Evolutionary conservation across 2,888 invertebrate genomes (phyloP).

Genomic region (Argyresthia goedartella): DNA sequence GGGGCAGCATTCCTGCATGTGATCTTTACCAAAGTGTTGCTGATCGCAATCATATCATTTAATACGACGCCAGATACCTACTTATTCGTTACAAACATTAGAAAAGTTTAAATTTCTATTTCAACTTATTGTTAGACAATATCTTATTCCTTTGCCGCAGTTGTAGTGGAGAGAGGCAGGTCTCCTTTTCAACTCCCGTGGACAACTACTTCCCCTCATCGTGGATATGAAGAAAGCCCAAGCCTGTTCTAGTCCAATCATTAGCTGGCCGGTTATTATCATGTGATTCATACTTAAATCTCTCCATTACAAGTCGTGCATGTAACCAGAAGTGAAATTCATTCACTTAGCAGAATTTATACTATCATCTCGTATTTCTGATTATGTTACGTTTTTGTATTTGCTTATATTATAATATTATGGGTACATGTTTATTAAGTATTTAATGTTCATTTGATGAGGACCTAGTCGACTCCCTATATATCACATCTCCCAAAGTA

Average conservation of each 20-base stretch:
- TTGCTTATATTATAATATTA: slow-evolving; percentile 70
- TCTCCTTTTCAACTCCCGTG: not conserved
- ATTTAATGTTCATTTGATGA: slow-evolving; percentile 70
- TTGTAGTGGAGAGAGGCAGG: slow-evolving; percentile 33
- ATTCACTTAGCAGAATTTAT: slow-evolving; percentile 68
- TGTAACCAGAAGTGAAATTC: slow-evolving; percentile 51
- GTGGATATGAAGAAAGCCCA: slow-evolving; percentile 5
- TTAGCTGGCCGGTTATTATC: slow-evolving; percentile 23
- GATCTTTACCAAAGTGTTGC: slow-evolving; percentile 64
- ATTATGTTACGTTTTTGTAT: slow-evolving; percentile 68
- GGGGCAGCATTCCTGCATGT: slow-evolving; percentile 44
- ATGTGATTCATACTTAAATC: slow-evolving; percentile 9
- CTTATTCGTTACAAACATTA: slow-evolving; percentile 61
- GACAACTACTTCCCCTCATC: not conserved
- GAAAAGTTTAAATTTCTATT: slow-evolving; percentile 58
- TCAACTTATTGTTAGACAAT: slow-evolving; percentile 64
- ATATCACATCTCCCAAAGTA: slow-evolving; percentile 73
- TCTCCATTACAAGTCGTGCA: slow-evolving; percentile 38
- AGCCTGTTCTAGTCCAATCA: slow-evolving; percentile 48
- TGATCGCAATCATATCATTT: slow-evolving; percentile 67
- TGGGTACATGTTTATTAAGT: slow-evolving; percentile 68
- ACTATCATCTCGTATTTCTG: slow-evolving; percentile 67
- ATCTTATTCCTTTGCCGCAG: slow-evolving; percentile 37
- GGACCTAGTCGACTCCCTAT: slow-evolving; percentile 71
- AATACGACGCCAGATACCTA: slow-evolving; percentile 57